phyloP scores from a whole-genome alignment of 2,113 vertebrate species.

The Peucedramus taeniatus region DNA sequence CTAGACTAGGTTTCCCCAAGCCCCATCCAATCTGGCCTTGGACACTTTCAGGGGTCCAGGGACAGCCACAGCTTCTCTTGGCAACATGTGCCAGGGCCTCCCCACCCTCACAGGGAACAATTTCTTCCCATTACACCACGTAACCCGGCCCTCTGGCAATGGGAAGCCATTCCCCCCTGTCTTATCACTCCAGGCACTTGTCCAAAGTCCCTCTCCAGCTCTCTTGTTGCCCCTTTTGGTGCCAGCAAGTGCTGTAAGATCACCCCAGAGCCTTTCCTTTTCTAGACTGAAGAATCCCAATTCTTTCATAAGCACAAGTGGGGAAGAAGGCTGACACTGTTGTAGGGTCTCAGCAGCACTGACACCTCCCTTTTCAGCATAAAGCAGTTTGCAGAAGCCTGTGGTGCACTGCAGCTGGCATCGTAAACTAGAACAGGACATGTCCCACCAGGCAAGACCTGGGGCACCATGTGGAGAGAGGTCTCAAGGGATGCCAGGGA shows the following conservation, averaged over 20 bases:
- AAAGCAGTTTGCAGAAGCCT: not conserved
- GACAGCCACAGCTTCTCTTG: not conserved
- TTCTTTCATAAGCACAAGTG: not conserved
- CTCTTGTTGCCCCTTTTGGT: not conserved
- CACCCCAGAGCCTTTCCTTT: not conserved
- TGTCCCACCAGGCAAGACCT: not conserved
- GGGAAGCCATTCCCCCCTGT: not conserved
- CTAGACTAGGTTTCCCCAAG: not conserved
- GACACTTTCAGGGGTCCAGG: not conserved
- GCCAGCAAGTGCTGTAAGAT: not conserved
- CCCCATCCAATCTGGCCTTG: not conserved
- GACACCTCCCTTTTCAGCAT: not conserved
- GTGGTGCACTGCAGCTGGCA: not conserved
- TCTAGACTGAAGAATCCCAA: not conserved
- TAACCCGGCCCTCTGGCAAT: not conserved
- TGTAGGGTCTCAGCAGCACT: not conserved
- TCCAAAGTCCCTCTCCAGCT: not conserved
- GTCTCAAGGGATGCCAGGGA: not conserved
- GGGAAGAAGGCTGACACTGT: not conserved
- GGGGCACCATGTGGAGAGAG: not conserved
- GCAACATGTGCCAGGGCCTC: not conserved
- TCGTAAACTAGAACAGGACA: fast-evolving
- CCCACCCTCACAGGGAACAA: not conserved
- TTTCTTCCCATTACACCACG: not conserved
- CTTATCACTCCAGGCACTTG: not conserved